A percentile compares a stretch with the other conserved stretches of the same genome.
Conservation (phyloP, 2,113 vertebrate species). For the Caranx melampygus region DNA sequence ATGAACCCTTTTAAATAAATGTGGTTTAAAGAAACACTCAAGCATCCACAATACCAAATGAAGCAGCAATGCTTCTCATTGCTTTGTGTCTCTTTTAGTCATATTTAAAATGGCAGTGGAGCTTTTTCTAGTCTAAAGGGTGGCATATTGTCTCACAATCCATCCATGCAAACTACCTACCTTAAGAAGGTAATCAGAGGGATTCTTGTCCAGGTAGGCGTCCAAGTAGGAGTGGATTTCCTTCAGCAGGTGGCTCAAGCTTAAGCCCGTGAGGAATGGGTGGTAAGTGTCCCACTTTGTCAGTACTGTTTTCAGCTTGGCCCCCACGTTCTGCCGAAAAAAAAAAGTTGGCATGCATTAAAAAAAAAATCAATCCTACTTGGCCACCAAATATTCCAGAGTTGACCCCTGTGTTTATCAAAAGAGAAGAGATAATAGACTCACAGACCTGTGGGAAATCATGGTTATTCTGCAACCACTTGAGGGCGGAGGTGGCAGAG, state of each 20-base stretch:
- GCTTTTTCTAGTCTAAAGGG: too few relatives aligned
- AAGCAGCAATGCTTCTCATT: too few relatives aligned
- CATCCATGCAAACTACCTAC: constrained; percentile 72
- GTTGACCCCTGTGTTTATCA: neutral
- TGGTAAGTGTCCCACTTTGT: constrained; percentile 84
- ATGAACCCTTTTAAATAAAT: neutral
- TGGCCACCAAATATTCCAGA: neutral
- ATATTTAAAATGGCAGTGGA: too few relatives aligned
- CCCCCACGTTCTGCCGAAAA: constrained; percentile 84
- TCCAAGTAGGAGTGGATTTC: constrained; percentile 83
- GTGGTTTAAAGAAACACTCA: too few relatives aligned
- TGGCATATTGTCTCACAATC: too few relatives aligned
- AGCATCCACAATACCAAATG: too few relatives aligned
- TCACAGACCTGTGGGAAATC: constrained; percentile 64
- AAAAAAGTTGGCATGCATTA: neutral
- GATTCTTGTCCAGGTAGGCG: constrained; percentile 83
- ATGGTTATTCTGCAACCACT: constrained; percentile 83
- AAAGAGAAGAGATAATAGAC: neutral
- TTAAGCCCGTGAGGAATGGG: constrained; percentile 87
- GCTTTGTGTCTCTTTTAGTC: too few relatives aligned
- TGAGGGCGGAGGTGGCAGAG: constrained; percentile 85
- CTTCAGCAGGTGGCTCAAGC: constrained; percentile 82
- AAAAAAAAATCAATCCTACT: neutral
- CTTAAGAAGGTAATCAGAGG: constrained; percentile 88
- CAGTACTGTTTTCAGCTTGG: constrained; percentile 85